These are phyloP conservation scores for Meiosimyza platycephala DNA, from an alignment of 2,888 invertebrate genomes.

Conservation along the genomic window DNA sequence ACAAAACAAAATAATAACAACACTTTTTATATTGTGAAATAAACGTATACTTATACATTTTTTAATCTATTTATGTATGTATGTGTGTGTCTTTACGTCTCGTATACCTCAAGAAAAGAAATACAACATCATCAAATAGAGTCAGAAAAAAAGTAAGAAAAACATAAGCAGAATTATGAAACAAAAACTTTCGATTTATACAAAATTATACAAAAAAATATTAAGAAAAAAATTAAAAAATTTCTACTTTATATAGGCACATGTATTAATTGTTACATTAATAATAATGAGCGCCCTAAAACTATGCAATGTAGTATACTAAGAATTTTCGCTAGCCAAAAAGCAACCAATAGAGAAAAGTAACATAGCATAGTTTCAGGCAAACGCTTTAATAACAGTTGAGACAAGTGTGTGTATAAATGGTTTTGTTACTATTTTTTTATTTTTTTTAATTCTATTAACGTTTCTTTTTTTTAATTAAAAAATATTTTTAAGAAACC, in stretches of 20 bases:
- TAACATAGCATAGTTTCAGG: no score
- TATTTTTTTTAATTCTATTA: no score
- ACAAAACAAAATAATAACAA: constrained; percentile 27
- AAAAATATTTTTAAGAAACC: no score
- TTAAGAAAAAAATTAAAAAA: constrained; percentile 31
- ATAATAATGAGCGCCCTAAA: no score
- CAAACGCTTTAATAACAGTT: no score
- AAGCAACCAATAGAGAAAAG: no score
- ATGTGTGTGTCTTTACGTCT: constrained; percentile 69
- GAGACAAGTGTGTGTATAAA: no score
- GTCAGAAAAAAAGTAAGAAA: constrained; percentile 25
- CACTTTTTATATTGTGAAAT: constrained; percentile 41
- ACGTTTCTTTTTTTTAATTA: not conserved
- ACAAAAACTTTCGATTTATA: constrained; percentile 30
- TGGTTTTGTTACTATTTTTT: no score
- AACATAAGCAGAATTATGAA: constrained; percentile 3
- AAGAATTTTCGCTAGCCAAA: no score
- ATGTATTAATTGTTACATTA: no score
- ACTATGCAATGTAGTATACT: no score
- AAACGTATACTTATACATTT: constrained; percentile 24
- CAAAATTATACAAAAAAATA: constrained; percentile 22
- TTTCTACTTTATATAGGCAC: no score
- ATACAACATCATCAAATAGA: constrained; percentile 48
- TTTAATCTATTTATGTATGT: constrained; percentile 54
- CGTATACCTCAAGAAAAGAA: constrained; percentile 69